Evolutionary conservation across 2,888 invertebrate genomes (phyloP), one percentile per base, ranked within the genome.

Genomic region (Cheilosia vulpina): DNA sequence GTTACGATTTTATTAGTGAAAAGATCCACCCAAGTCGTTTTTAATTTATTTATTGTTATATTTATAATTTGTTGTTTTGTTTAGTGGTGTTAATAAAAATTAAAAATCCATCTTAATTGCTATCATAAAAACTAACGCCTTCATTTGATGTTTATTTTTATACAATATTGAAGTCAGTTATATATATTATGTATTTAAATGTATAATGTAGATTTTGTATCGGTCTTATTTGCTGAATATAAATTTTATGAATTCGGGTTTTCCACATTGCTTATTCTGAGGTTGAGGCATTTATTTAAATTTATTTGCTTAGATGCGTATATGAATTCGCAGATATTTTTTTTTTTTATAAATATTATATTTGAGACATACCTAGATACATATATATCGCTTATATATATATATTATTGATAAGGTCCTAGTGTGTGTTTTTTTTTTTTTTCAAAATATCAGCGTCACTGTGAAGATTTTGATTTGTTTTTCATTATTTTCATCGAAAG

Each of bases 81-180:
- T n/a, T 41, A 21, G 24, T 34, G 38, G 41, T 45, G 43, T 69
- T 69, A 57, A 57, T 57, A 57, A 31, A 69, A 68, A 45, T 55
- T 27, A 27, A 68, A 45, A 57, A 31, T n/a, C 24, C 13, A 41
- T 43, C 24, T 45, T 60, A 43, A 1, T 60, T 24, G 15, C 41
- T 60, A 41, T 24, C 41, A 7, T 45, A 45, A 24, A 60, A 60
- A 43, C 41, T 19, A 43, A 60, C 43, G 11, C 43, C 4, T n/a
- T 24, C n/a, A 21, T 41, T 43, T 38, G 19, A 19, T 34, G 34
- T 38, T 21, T 41, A 15, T 41, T 58, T 58, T 41, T 43, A 27
- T 60, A 60, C 60, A 60, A n/a, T 60, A 43, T 43, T 27, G 27
- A 43, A 21, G 11, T 43, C 43, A 27, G 24, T 43, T 60, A 45